Conservation (phyloP, 1,140 invertebrate genomes). For the Drosophila littoralis region DNA sequence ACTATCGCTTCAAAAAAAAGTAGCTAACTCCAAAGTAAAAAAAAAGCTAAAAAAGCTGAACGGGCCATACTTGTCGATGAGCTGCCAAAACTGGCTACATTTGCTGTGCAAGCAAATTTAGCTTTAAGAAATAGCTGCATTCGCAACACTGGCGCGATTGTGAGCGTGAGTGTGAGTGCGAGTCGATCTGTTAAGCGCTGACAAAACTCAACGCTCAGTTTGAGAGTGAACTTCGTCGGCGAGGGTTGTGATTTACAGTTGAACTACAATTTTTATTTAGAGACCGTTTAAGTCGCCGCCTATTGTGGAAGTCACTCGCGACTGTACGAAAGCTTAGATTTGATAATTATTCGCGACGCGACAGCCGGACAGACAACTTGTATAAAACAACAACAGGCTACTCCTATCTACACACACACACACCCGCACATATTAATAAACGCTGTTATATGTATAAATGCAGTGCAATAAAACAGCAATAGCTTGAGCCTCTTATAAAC, state of each 20-base stretch:
- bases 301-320: conserved; percentile 63
- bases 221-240: conserved; percentile 49
- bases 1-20: too few relatives aligned
- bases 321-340: conserved; percentile 27
- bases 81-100: too few relatives aligned
- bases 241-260: conserved; percentile 38
- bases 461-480: conserved; percentile 8
- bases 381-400: conserved; percentile 30
- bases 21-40: too few relatives aligned
- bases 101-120: too few relatives aligned
- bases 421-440: neutral
- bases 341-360: conserved; percentile 58
- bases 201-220: conserved; percentile 39
- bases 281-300: conserved; percentile 11
- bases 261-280: neutral
- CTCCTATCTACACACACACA: neutral
- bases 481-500: neutral
- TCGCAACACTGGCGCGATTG: too few relatives aligned
- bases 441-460: conserved; percentile 2
- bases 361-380: conserved; percentile 30
- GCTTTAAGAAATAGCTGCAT: too few relatives aligned
- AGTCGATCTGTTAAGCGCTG: conserved; percentile 15
- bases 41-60: too few relatives aligned
- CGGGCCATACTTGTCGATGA: too few relatives aligned
- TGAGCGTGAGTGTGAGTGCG: conserved; percentile 8